Base-by-base conservation (phyloP, 1,140 invertebrate species). In the Dysdera silvatica region DNA sequence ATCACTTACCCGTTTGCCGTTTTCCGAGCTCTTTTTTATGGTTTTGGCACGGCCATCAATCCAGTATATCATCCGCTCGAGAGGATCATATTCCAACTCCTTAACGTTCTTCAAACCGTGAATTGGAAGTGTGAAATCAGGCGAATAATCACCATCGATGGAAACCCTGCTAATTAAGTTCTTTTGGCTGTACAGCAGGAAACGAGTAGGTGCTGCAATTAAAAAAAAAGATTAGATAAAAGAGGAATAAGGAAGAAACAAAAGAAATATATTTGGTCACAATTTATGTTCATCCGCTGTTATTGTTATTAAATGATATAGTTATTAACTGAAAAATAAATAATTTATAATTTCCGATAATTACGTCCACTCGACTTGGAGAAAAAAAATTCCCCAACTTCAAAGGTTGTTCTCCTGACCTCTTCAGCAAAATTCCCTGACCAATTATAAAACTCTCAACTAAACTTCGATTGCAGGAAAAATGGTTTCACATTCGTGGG, bases 1-100 rank as follows among this genome's bases (percentile, higher is more conserved):
- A 47, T n/a, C 43, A 5, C 18, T 69, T 72, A 77, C 75, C 40
- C 71, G 68, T 24, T 83, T 79, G 55, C 86, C 84, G 76, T 87
- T 83, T 58, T 85, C 81, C 70, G 82, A 69, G 0, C 84, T 92
- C 6, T 93, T 81, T 74, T 91, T 92, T 37, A 96, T 91, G 4
- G 86, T 87, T 71, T 87, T 87, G 45, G 91, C 85, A 63, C 87
- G 87, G 45, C 86, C 86, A 72, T 97, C 93, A 1, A 91, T 89
- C 91, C 93, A 97, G 75, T 91, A 96, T 33, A 96, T 76, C 68
- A 93, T 89, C 72, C 91, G 85, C 18, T 76, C 70, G 40, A 81
- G 82, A 0, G 87, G 86, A 68, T 82, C 87, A 70, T 91, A 91
- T 75, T 95, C 93, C 32, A 98, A 74, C 0, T 89, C 86, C 70